Evolutionary conservation across 2,888 invertebrate genomes (phyloP).

Genomic region (Erebia aethiops): DNA sequence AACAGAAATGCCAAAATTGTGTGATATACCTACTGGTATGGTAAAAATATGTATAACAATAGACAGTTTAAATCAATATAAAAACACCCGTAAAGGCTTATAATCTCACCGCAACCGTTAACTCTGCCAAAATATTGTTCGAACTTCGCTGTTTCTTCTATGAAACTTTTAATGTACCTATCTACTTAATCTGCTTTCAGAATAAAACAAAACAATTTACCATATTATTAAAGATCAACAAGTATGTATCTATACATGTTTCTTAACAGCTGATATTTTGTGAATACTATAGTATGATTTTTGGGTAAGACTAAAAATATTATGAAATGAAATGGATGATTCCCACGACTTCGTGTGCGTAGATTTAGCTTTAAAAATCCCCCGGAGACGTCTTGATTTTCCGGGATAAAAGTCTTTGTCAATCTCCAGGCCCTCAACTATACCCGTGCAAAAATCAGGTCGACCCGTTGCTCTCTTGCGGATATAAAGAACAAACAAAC

Average conservation of each 20-base stretch:
- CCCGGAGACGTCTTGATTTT: too few species aligned
- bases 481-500: too few species aligned
- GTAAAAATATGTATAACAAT: neutral
- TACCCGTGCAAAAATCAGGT: too few species aligned
- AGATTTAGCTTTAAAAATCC: too few species aligned
- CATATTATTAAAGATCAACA: constrained; percentile 4
- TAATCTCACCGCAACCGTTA: constrained; percentile 1
- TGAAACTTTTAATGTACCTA: constrained; percentile 10
- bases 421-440: too few species aligned
- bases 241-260: neutral
- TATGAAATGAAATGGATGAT: too few species aligned
- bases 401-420: too few species aligned
- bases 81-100: neutral
- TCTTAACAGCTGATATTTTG: neutral
- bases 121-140: constrained; percentile 25
- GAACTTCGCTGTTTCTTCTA: constrained; percentile 8
- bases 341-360: too few species aligned
- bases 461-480: too few species aligned
- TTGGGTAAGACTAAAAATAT: neutral
- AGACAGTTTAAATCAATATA: neutral
- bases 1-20: neutral
- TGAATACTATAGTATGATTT: neutral
- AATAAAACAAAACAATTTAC: neutral
- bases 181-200: constrained; percentile 1
- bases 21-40: neutral